phyloP scores from a whole-genome alignment of 1,140 invertebrate species.

The Drosophila truncata region DNA sequence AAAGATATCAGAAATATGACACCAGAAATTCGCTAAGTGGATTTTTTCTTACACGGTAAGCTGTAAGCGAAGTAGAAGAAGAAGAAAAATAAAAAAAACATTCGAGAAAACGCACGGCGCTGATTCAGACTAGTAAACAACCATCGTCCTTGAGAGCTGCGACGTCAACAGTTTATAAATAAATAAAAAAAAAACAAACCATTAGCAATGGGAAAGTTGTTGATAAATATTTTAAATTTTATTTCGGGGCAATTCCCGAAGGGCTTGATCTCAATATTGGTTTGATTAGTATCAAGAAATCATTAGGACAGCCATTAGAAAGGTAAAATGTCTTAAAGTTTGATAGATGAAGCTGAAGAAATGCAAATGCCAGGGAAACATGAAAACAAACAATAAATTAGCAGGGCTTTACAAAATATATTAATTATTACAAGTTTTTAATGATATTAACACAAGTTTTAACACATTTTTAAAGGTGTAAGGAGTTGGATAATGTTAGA shows the following conservation, averaged over 20 bases:
- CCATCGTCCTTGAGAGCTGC: constrained; percentile 34
- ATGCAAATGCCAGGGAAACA: background rate
- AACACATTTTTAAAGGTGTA: constrained; percentile 11
- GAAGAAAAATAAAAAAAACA: background rate
- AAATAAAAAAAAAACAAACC: constrained; percentile 50
- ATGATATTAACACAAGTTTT: constrained; percentile 11
- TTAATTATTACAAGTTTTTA: constrained; percentile 14
- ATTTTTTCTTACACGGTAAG: constrained; percentile 25
- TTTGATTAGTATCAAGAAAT: constrained; percentile 14
- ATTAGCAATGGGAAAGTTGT: constrained; percentile 50
- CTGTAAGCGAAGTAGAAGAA: constrained; percentile 12
- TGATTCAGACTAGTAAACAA: constrained; percentile 51
- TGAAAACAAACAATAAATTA: constrained; percentile 20
- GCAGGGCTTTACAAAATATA: constrained; percentile 7
- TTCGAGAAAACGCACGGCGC: constrained; percentile 25
- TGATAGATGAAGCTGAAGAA: constrained; percentile 1
- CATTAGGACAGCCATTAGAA: constrained; percentile 20
- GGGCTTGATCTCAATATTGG: constrained; percentile 26
- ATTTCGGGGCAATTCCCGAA: constrained; percentile 26
- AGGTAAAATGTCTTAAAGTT: background rate
- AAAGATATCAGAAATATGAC: constrained; percentile 51
- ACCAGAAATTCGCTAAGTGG: constrained; percentile 34
- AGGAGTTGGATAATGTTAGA: background rate
- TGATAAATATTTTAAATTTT: constrained; percentile 46
- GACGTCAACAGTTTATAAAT: constrained; percentile 44